phyloP scores from a whole-genome alignment of 1,140 invertebrate species.

The Euwallacea similis region DNA sequence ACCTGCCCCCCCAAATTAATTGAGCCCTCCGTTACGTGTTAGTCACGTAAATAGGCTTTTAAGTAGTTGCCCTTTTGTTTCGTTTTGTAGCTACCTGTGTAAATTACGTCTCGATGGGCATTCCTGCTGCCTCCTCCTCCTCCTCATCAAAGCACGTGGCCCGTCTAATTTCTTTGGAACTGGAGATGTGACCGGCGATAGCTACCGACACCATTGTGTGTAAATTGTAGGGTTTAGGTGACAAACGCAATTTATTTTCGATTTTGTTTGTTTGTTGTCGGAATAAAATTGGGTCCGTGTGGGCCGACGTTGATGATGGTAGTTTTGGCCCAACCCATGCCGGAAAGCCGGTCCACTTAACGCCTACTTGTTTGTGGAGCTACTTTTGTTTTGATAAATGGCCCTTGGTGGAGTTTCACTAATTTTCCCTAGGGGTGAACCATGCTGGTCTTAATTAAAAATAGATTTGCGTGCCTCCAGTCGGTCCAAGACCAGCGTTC shows the following conservation, averaged over 20 bases:
- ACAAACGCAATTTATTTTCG: constrained; percentile 13
- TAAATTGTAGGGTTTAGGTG: constrained; percentile 12
- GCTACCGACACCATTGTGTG: constrained; percentile 13
- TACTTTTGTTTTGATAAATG: too few species aligned
- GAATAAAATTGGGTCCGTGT: too few species aligned
- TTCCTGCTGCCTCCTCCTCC: background rate
- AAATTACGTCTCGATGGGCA: constrained; percentile 4
- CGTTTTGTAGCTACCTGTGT: constrained; percentile 9
- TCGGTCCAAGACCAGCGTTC: too few species aligned
- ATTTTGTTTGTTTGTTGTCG: background rate
- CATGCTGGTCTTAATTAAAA: too few species aligned
- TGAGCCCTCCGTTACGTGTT: constrained; percentile 5
- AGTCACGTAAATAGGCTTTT: constrained; percentile 14
- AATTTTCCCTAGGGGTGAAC: too few species aligned
- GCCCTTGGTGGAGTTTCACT: too few species aligned
- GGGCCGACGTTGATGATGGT: too few species aligned
- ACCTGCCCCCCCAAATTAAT: constrained; percentile 10
- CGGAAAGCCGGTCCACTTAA: too few species aligned
- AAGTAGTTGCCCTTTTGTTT: constrained; percentile 9
- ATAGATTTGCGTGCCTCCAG: too few species aligned
- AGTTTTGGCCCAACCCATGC: too few species aligned
- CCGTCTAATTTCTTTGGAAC: constrained; percentile 6
- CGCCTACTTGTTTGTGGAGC: too few species aligned
- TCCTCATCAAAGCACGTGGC: background rate
- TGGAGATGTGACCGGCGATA: background rate